These are phyloP conservation scores for Omphaloscelis lunosa DNA, from an alignment of 2,888 invertebrate species.

Conservation along the genomic window DNA sequence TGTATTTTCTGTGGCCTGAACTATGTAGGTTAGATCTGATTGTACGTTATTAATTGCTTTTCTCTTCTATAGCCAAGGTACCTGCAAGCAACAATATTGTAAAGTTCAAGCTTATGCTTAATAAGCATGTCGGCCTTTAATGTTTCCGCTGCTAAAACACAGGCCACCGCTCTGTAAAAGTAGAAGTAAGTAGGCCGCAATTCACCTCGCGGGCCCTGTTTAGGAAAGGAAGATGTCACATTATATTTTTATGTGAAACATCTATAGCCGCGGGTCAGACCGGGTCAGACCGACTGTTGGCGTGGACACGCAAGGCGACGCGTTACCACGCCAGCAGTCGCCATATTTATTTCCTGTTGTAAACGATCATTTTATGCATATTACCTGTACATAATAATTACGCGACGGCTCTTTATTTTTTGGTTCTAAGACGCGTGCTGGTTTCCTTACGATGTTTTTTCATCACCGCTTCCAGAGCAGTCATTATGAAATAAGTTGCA, in stretches of 20 bases:
- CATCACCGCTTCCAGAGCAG: background rate
- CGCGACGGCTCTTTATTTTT: too few species aligned
- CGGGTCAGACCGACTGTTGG: too few species aligned
- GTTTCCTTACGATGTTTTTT: background rate
- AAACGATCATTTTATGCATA: too few species aligned
- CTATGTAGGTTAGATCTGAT: conserved; percentile 43
- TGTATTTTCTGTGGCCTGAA: conserved; percentile 17
- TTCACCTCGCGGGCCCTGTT: background rate
- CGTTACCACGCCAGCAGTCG: too few species aligned
- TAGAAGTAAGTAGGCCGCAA: background rate
- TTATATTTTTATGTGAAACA: too few species aligned
- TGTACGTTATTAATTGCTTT: conserved; percentile 40
- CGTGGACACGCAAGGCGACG: too few species aligned
- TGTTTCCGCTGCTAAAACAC: background rate
- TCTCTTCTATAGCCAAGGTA: background rate
- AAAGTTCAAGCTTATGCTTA: too few species aligned
- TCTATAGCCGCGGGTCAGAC: too few species aligned
- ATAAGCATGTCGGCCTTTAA: background rate
- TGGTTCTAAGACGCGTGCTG: too few species aligned
- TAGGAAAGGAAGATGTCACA: background rate
- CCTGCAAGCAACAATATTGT: background rate
- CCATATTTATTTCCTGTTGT: too few species aligned
- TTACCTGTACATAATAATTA: too few species aligned
- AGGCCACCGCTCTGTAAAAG: background rate
- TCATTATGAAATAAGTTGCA: background rate